Evolutionary conservation across 1,140 invertebrate species (phyloP).

Genomic region (Aphelenchoides besseyi): DNA sequence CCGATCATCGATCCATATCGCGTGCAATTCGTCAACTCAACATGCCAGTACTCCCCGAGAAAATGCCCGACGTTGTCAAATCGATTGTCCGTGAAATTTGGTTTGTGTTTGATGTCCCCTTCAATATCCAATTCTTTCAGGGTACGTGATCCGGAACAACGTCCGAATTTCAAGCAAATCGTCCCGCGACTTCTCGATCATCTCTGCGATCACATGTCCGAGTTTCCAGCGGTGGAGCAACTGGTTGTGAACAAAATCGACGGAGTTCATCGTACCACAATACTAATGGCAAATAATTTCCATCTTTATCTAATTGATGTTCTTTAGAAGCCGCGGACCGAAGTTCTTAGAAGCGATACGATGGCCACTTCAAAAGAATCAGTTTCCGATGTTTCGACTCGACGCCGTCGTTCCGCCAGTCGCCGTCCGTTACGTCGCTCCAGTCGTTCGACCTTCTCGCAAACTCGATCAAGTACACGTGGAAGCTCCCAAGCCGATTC

Average conservation of each 20-base stretch:
- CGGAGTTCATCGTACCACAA: not conserved
- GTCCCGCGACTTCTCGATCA: not conserved
- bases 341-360: too few species aligned
- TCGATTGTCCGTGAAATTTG: not conserved
- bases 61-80: not conserved
- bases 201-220: not conserved
- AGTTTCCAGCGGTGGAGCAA: not conserved
- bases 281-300: too few species aligned
- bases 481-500: too few species aligned
- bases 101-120: not conserved
- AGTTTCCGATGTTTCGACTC: too few species aligned
- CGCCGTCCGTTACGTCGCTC: too few species aligned
- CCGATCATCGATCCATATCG: constrained; percentile 2
- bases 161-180: constrained; percentile 9
- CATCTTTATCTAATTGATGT: too few species aligned
- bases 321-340: too few species aligned
- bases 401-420: too few species aligned
- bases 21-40: not conserved
- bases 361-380: too few species aligned
- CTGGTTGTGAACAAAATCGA: not conserved
- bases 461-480: too few species aligned
- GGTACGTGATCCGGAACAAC: not conserved
- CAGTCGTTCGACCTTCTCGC: too few species aligned
- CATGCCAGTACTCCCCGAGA: not conserved
- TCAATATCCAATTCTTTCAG: not conserved